These are phyloP conservation scores for Oncorhynchus kisutch DNA, from an alignment of 2,113 vertebrate genomes.

Conservation along the genomic window DNA sequence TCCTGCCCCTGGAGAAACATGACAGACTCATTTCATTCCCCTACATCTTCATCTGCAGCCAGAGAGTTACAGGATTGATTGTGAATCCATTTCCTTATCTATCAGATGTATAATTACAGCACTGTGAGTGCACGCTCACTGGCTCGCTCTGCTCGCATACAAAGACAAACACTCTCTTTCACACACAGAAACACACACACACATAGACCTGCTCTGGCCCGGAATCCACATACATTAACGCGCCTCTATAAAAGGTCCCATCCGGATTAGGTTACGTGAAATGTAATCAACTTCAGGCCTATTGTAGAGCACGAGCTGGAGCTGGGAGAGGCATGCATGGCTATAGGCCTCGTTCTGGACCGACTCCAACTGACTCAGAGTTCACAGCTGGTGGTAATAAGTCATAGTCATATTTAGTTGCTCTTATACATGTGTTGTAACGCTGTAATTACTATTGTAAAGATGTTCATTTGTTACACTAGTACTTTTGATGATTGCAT, in stretches of 20 bases:
- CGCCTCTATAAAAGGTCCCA: slow-evolving; percentile 22
- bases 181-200: slow-evolving; percentile 2
- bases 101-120: slow-evolving; percentile 47
- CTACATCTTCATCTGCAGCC: slow-evolving; percentile 48
- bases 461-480: too few relatives aligned
- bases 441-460: too few relatives aligned
- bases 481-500: too few relatives aligned
- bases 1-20: slow-evolving; percentile 41
- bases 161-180: background rate
- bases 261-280: slow-evolving; percentile 37
- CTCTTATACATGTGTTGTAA: too few relatives aligned
- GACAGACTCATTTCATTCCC: slow-evolving; percentile 50
- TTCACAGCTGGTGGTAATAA: background rate
- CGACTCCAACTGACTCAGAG: background rate
- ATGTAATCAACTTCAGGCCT: slow-evolving; percentile 30
- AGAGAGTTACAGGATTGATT: slow-evolving; percentile 35
- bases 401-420: background rate
- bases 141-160: background rate
- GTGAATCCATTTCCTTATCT: slow-evolving; percentile 54
- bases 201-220: background rate
- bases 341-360: background rate
- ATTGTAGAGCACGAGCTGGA: background rate
- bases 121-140: slow-evolving; percentile 33
- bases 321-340: background rate
- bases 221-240: slow-evolving; percentile 1